A percentile compares a stretch with the other conserved stretches of the same genome.
Conservation (phyloP, 2,888 invertebrate genomes). For the Sipha maydis region DNA sequence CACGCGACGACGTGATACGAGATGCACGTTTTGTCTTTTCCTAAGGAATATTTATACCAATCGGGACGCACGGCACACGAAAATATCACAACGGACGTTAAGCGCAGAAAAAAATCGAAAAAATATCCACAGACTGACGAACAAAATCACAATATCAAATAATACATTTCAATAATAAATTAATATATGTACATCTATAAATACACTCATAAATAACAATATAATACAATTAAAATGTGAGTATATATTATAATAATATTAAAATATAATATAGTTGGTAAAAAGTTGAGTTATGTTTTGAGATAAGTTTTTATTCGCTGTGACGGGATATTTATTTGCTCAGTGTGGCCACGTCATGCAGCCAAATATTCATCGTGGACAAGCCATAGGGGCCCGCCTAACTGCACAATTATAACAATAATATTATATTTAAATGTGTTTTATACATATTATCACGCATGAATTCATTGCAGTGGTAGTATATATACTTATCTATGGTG, state of each 20-base stretch:
- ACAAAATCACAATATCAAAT: slow-evolving; percentile 17
- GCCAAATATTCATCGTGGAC: not conserved
- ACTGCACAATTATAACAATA: not conserved
- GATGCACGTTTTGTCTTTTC: not conserved
- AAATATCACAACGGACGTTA: slow-evolving; percentile 2
- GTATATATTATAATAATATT: not conserved
- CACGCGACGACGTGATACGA: not conserved
- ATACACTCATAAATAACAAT: not conserved
- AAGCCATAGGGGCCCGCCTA: not conserved
- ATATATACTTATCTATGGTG: too few relatives aligned
- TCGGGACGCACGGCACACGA: not conserved
- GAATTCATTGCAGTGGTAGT: too few relatives aligned
- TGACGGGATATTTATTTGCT: slow-evolving; percentile 26
- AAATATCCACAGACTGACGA: slow-evolving; percentile 31
- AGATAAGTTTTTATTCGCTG: slow-evolving; percentile 55
- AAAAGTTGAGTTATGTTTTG: slow-evolving; percentile 20
- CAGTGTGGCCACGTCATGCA: slow-evolving; percentile 45
- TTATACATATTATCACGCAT: too few relatives aligned
- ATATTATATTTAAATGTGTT: too few relatives aligned
- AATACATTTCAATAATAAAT: not conserved
- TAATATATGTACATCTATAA: not conserved
- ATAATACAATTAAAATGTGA: slow-evolving; percentile 2
- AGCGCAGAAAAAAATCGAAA: not conserved
- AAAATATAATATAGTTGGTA: not conserved
- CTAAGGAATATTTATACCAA: not conserved